Evolutionary conservation across 2,888 invertebrate genomes (phyloP).

Genomic region (Noctua fimbriata): DNA sequence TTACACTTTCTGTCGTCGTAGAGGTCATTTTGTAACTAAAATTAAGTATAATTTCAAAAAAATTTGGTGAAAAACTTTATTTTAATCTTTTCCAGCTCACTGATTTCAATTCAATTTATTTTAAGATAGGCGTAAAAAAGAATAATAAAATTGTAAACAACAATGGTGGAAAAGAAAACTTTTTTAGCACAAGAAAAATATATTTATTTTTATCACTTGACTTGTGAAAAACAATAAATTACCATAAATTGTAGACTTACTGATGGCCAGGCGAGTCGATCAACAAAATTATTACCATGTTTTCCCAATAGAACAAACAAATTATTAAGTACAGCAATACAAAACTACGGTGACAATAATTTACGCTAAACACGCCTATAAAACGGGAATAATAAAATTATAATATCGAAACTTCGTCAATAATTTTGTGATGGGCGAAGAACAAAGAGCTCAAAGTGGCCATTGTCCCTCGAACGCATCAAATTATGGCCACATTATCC

Average conservation of each 20-base stretch:
- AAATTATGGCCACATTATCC: conserved; percentile 75
- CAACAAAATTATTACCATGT: conserved; percentile 57
- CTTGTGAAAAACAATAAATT: conserved; percentile 20
- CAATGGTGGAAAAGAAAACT: not conserved
- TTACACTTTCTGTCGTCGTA: conserved; percentile 14
- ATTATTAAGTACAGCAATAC: conserved; percentile 63
- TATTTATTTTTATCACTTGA: not conserved
- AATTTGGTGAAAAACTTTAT: not conserved
- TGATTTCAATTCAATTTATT: not conserved
- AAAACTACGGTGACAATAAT: conserved; percentile 74
- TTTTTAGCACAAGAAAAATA: not conserved
- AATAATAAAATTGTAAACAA: not conserved
- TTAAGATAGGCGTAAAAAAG: not conserved
- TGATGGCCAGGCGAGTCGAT: conserved; percentile 29
- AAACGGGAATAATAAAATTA: conserved; percentile 75
- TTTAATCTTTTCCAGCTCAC: not conserved
- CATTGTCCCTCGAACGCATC: conserved; percentile 71
- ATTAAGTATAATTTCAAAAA: not conserved
- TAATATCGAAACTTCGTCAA: conserved; percentile 77
- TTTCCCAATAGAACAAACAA: conserved; percentile 60
- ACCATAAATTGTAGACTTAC: conserved; percentile 39
- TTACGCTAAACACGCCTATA: conserved; percentile 77
- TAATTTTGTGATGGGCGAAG: conserved; percentile 75
- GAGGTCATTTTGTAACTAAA: conserved; percentile 13
- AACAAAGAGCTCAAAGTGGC: conserved; percentile 68